Evolutionary conservation across 2,888 invertebrate genomes (phyloP).

Genomic region (Eristalis tenax): DNA sequence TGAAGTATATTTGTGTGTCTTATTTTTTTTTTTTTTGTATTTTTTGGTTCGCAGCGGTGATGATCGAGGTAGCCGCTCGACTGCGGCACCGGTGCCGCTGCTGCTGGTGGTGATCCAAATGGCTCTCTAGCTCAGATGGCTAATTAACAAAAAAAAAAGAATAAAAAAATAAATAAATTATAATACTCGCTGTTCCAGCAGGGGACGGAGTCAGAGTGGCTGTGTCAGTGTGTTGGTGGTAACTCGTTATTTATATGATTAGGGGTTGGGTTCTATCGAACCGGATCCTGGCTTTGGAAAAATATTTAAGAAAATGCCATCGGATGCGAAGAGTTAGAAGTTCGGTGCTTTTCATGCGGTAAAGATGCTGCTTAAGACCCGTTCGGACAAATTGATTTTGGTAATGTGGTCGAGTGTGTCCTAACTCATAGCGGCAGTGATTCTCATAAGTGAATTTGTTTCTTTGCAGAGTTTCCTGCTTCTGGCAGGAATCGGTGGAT

Average conservation of each 20-base stretch:
- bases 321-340: slow-evolving; percentile 61
- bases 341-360: slow-evolving; percentile 53
- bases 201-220: slow-evolving; percentile 12
- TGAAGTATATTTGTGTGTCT: background rate
- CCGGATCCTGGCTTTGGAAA: slow-evolving; percentile 63
- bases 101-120: slow-evolving; percentile 35
- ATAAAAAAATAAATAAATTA: slow-evolving; percentile 17
- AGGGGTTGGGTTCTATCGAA: slow-evolving; percentile 63
- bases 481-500: slow-evolving; percentile 33
- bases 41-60: background rate
- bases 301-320: slow-evolving; percentile 62
- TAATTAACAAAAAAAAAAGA: slow-evolving; percentile 42
- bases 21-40: no score
- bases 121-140: background rate
- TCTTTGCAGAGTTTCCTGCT: slow-evolving; percentile 51
- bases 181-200: slow-evolving; percentile 43
- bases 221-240: slow-evolving; percentile 36
- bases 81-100: background rate
- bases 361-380: slow-evolving; percentile 64
- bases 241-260: slow-evolving; percentile 46
- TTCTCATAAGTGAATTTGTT: background rate
- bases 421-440: background rate
- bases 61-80: background rate
- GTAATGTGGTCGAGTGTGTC: slow-evolving; percentile 31
- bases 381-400: slow-evolving; percentile 50